These are phyloP conservation scores for Capromys pilorides DNA, from an alignment of 2,797 vertebrate genomes.

Conservation along the genomic window DNA sequence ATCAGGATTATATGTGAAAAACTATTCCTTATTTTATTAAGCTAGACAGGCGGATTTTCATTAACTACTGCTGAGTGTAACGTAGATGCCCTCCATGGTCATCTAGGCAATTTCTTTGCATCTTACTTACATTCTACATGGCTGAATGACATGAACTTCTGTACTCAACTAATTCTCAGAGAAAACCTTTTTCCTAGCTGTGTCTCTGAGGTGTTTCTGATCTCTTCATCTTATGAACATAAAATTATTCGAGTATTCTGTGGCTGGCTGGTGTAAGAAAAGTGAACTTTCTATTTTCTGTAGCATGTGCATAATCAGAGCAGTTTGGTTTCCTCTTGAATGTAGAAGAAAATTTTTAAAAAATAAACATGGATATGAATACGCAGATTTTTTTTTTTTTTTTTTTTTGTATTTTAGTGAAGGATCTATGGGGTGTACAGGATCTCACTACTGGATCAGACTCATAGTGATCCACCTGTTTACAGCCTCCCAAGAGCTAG, in stretches of 20 bases:
- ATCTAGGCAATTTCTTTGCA: conserved; percentile 9
- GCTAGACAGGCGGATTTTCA: not conserved
- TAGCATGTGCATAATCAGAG: not conserved
- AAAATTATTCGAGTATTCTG: not conserved
- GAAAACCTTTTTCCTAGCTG: not conserved
- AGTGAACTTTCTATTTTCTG: not conserved
- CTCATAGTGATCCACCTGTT: too few species aligned
- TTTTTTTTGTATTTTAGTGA: too few species aligned
- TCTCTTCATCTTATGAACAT: not conserved
- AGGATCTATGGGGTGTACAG: too few species aligned
- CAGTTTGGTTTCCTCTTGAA: not conserved
- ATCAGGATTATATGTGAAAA: not conserved
- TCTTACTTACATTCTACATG: not conserved
- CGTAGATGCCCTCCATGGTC: not conserved
- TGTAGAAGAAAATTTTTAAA: not conserved
- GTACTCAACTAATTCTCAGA: not conserved
- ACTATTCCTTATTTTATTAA: not conserved
- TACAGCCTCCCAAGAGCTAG: too few species aligned
- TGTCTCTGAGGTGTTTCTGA: not conserved
- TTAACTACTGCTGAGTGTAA: not conserved
- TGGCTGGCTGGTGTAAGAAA: not conserved
- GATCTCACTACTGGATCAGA: too few species aligned
- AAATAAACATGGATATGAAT: not conserved
- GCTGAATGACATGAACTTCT: not conserved
- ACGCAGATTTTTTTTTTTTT: not conserved